Conservation (phyloP, 2,888 invertebrate species). For the Pachycephus smyrnensis region DNA sequence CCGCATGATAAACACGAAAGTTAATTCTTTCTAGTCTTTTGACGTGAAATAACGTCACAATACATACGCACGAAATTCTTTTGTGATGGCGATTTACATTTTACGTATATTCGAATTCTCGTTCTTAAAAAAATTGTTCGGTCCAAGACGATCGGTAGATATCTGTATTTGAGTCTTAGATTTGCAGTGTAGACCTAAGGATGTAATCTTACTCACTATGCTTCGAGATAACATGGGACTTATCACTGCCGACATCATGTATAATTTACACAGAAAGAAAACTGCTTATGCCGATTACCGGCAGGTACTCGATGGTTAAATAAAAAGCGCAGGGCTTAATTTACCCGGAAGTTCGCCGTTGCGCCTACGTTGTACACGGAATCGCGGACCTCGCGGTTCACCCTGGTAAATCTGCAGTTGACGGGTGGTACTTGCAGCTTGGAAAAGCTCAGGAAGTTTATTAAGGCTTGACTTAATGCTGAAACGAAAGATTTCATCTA, state of each 20-base stretch:
- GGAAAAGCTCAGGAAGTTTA: constrained; percentile 44
- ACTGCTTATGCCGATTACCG: not conserved
- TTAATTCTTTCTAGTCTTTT: too few relatives aligned
- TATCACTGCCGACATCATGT: not conserved
- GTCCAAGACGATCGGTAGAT: not conserved
- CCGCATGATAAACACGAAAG: too few relatives aligned
- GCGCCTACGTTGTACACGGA: not conserved
- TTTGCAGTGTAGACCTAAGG: too few relatives aligned
- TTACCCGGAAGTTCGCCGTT: not conserved
- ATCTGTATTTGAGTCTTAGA: too few relatives aligned
- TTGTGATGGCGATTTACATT: too few relatives aligned
- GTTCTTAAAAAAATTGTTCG: not conserved
- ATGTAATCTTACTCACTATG: not conserved
- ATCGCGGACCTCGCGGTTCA: not conserved
- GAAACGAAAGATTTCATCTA: constrained; percentile 35
- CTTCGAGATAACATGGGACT: not conserved
- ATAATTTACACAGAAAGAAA: not conserved
- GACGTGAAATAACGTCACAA: too few relatives aligned
- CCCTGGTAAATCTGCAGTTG: constrained; percentile 43
- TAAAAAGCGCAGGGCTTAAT: not conserved
- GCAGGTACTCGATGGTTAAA: not conserved
- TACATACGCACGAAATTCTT: too few relatives aligned
- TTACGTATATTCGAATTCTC: too few relatives aligned
- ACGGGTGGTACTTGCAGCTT: constrained; percentile 38
- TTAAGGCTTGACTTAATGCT: constrained; percentile 36